Evolutionary conservation across 2,888 invertebrate genomes (phyloP).

Genomic region (Mechanitis messenoides): DNA sequence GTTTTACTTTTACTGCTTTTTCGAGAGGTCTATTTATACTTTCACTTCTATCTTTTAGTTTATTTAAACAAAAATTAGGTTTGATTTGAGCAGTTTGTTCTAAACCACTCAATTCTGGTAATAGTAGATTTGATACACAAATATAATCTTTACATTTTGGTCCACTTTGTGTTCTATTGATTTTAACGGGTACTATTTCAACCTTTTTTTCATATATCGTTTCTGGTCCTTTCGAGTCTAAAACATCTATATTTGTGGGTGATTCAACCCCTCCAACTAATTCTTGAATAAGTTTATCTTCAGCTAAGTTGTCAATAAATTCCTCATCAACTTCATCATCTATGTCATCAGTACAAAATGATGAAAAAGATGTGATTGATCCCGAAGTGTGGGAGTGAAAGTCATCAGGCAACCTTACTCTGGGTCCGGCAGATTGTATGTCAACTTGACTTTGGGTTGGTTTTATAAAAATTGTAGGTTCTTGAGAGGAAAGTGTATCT

Average conservation of each 20-base stretch:
- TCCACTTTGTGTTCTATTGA: conserved; percentile 48
- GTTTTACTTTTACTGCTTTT: conserved; percentile 61
- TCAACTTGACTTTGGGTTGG: conserved; percentile 67
- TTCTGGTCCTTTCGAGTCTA: conserved; percentile 68
- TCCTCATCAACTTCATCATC: conserved; percentile 48
- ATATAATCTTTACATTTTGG: conserved; percentile 58
- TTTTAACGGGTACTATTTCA: conserved; percentile 67
- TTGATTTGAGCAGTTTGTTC: conserved; percentile 68
- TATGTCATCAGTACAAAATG: conserved; percentile 58
- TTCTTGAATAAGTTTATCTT: conserved; percentile 66
- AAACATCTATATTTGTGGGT: conserved; percentile 52
- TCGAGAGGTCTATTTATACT: conserved; percentile 65
- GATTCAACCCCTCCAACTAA: conserved; percentile 67
- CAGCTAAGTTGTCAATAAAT: conserved; percentile 52
- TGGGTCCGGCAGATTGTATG: conserved; percentile 60
- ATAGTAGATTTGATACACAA: conserved; percentile 56
- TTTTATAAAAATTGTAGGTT: conserved; percentile 79
- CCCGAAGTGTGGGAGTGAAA: conserved; percentile 56
- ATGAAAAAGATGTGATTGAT: conserved; percentile 59
- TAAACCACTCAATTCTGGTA: conserved; percentile 54
- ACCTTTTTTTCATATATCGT: conserved; percentile 59
- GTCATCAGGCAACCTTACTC: conserved; percentile 70
- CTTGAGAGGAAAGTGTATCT: conserved; percentile 58
- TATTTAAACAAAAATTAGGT: conserved; percentile 63
- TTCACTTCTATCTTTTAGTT: conserved; percentile 62